Evolutionary conservation across 2,888 invertebrate species (phyloP), one percentile per base, ranked within the genome.

Genomic region (Clivina fossor): DNA sequence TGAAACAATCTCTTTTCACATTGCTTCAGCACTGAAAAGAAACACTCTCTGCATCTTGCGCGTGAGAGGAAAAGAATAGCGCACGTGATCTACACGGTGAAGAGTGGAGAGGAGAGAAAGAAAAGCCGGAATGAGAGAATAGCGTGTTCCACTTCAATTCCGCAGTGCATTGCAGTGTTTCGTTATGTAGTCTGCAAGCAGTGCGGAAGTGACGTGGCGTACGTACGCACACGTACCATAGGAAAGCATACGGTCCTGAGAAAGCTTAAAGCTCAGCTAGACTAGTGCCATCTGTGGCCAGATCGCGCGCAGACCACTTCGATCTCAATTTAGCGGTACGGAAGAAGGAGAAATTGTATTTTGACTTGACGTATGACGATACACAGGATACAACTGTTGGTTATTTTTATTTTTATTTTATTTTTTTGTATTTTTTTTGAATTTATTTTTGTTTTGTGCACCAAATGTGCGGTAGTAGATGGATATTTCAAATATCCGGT

Each of bases 161-260:
- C 91, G 90, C 90, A 90, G 91, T 90, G 91, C 90, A 91, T 90
- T 91, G 91, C 90, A 91, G 90, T 89, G 86, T 86, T 80, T 55
- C 75, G 72, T 72, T 73, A 73, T 73, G 81, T 80, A 69, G 78
- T 84, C 88, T 90, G 91, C 90, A 90, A 90, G 90, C 90, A 89
- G 86, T 87, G 89, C 88, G 90, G 90, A 87, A 89, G 86, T 90
- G 91, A 90, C 87, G 86, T 74, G 79, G 79, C 80, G 77, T 72
- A 64, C 61, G 61, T 61, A 59, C 57, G 57, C 56, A 56, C 13
- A 58, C 33, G 26, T 24, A 24, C 4, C 26, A 24, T 7, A 4
- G 26, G 9, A 4, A 24, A 24, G 5, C 9, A 7, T 9, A 24
- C 26, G 9, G 9, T 24, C 26, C 26, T 7, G n/a, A n/a, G n/a